Evolutionary conservation across 1,140 invertebrate species (phyloP), one percentile per base, ranked within the genome.

Genomic region (Popillia japonica): DNA sequence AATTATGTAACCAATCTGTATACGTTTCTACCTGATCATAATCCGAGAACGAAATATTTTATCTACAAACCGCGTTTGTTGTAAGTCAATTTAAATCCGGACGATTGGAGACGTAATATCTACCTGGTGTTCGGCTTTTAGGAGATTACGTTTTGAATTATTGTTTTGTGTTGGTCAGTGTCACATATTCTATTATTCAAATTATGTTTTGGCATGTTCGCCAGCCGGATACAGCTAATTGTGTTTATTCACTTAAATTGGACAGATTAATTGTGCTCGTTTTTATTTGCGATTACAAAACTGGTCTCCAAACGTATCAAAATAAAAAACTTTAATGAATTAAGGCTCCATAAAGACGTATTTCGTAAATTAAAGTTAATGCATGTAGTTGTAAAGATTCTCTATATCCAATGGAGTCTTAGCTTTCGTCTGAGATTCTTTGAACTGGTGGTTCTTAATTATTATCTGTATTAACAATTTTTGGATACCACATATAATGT

Each of bases 241-340:
- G 17, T 17, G n/a, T 55, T 55, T 55, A 55, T 55, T 55, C 48
- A n/a, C 14, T 17, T 55, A 55, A 55, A 55, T 55, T 55, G 48
- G 14, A 55, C 48, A 55, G 48, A 55, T 55, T 55, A 55, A 55
- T 55, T 55, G 14, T 17, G 48, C 17, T 55, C 48, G 17, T 55
- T 55, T 17, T 55, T 55, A 55, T 55, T 55, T 55, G 48, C 48
- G 48, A 55, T 55, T 14, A 55, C 48, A 17, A 55, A 17, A 55
- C n/a, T 14, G 17, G 48, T n/a, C 48, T 2, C 14, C 6, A n/a
- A 6, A 6, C 3, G 14, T 55, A n/a, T 17, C 2, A 7, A n/a
- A 48, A 48, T 14, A 48, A 55, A 55, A n/a, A 55, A 55, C 48
- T 55, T 55, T 55, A n/a, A 55, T 55, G 48, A 55, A 55, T 55